These are phyloP conservation scores for Microctenopoma stevenorrisi DNA, from an alignment of 2,797 vertebrate genomes.

Conservation along the genomic window DNA sequence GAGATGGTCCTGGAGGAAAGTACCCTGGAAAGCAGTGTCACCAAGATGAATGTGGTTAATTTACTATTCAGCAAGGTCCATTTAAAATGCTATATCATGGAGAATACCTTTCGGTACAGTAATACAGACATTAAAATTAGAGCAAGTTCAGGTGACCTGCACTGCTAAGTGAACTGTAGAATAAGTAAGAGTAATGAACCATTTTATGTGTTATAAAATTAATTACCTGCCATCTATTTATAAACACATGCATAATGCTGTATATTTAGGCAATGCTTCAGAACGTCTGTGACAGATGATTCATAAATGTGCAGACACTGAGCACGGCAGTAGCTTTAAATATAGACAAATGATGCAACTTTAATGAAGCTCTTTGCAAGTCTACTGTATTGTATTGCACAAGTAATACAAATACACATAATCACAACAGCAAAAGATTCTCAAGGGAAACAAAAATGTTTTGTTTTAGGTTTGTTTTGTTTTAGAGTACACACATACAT, in stretches of 20 bases:
- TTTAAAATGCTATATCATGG: conserved; percentile 81
- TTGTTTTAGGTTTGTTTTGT: conserved; percentile 8
- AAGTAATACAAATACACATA: conserved; percentile 13
- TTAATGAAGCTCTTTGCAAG: conserved; percentile 9
- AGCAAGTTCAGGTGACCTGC: conserved; percentile 66
- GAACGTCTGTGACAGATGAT: conserved; percentile 6
- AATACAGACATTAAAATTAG: conserved; percentile 78
- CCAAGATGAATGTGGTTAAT: conserved; percentile 83
- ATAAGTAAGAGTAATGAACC: conserved; percentile 41
- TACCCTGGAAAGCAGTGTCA: conserved; percentile 76
- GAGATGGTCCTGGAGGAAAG: conserved; percentile 76
- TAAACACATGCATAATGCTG: background rate
- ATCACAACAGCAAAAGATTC: conserved; percentile 19
- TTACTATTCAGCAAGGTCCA: conserved; percentile 81
- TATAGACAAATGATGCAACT: conserved; percentile 8
- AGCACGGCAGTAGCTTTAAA: conserved; percentile 15
- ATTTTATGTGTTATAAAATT: conserved; percentile 30
- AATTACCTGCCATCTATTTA: conserved; percentile 23
- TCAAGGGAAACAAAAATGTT: conserved; percentile 3
- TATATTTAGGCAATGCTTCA: background rate
- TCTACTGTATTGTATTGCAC: background rate
- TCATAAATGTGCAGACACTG: background rate
- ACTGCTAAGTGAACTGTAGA: conserved; percentile 58
- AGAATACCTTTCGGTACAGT: conserved; percentile 76
- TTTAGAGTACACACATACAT: conserved; percentile 1